A percentile compares a stretch with the other conserved stretches of the same genome.
Conservation (phyloP, 2,797 vertebrate genomes). For the Naso thynnoides region DNA sequence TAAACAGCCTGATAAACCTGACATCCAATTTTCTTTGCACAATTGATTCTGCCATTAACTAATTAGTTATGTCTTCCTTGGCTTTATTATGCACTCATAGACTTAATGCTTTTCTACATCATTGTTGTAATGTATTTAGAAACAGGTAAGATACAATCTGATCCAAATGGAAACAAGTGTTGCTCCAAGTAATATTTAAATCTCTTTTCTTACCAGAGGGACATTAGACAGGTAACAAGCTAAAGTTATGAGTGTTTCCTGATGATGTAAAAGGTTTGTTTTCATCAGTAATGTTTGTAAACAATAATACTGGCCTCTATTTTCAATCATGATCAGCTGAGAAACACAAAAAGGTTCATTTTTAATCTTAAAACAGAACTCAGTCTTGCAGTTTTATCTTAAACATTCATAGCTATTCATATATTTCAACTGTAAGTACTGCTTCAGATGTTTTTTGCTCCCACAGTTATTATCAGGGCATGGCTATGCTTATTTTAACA, state of each 20-base stretch:
- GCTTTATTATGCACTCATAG: not conserved
- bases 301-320: not conserved
- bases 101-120: not conserved
- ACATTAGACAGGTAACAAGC: not conserved
- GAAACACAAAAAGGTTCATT: not conserved
- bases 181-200: not conserved
- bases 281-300: not conserved
- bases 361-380: not conserved
- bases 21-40: slow-evolving; percentile 7
- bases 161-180: not conserved
- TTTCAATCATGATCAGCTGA: not conserved
- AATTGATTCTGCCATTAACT: slow-evolving; percentile 5
- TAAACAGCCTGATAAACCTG: not conserved
- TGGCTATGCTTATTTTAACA: not conserved
- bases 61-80: not conserved
- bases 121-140: not conserved
- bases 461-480: not conserved
- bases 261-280: not conserved
- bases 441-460: not conserved
- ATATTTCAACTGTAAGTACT: not conserved
- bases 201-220: not conserved
- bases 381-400: not conserved
- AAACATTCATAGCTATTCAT: not conserved
- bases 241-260: not conserved
- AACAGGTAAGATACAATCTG: not conserved